Conservation (phyloP, 2,113 vertebrate genomes). For the Nettapus auritus region DNA sequence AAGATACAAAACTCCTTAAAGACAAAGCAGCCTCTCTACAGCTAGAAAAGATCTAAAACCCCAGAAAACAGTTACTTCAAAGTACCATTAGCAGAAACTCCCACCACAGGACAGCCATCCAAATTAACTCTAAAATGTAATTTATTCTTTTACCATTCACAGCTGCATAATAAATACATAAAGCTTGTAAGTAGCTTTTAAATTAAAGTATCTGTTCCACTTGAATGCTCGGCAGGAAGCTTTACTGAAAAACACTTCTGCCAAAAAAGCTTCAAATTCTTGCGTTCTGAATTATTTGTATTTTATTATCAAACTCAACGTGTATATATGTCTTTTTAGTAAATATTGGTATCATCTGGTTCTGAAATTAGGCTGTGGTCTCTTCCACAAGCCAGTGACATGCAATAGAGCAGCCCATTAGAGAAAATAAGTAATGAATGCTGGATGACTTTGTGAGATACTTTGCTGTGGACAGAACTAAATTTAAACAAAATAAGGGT, state of each 20-base stretch:
- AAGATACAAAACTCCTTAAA: neutral
- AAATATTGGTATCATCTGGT: neutral
- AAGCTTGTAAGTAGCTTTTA: conserved; percentile 19
- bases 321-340: neutral
- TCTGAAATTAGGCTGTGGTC: neutral
- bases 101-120: neutral
- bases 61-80: neutral
- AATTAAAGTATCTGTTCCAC: conserved; percentile 12
- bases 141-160: conserved; percentile 3
- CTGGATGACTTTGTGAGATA: neutral
- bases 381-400: neutral
- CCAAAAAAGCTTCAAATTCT: conserved; percentile 14
- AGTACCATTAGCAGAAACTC: neutral
- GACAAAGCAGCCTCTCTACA: neutral
- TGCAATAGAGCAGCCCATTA: neutral
- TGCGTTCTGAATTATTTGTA: neutral
- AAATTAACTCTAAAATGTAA: neutral
- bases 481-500: neutral
- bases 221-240: neutral
- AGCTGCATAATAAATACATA: conserved; percentile 21
- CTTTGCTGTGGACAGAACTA: neutral
- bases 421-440: neutral
- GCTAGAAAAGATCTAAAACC: neutral
- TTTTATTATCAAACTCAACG: neutral
- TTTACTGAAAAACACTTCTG: neutral